Evolutionary conservation across 1,140 invertebrate genomes (phyloP), one percentile per base, ranked within the genome.

Genomic region (Lysiphlebus fabarum): DNA sequence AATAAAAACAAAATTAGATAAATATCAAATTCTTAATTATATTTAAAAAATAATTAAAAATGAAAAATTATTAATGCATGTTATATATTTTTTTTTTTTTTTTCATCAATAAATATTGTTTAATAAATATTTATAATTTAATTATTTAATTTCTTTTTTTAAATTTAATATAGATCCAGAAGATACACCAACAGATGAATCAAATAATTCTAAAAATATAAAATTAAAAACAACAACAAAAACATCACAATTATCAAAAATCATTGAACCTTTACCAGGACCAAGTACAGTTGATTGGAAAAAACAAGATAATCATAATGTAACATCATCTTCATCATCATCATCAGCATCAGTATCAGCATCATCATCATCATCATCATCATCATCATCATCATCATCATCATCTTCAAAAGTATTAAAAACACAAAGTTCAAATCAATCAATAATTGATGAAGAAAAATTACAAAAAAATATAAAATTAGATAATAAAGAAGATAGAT

Each of bases 181-280:
- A 0, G 33, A 54, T 7, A 17, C 56, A 43, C 33, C 59, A 37
- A 53, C 9, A 26, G 10, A 33, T 34, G 33, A 38, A 26, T 34
- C 50, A 2, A 59, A 59, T 45, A 43, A 38, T 6, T 14, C 34
- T 2, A 26, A 12, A 9, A 47, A 55, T 2, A 7, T n/a, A 11
- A 61, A 41, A 6, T 11, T 45, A 34, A 70, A 64, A 34, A 60
- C 43, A 5, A 60, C 43, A 5, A 67, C 61, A 50, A 70, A 67
- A 44, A 67, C 64, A 17, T 61, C 50, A 0, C 70, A 72, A 50
- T 10, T 59, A 1, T 62, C 69, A 0, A 76, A 69, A 62, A 77
- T 78, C 54, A 77, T 78, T 36, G 77, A 78, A 59, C 74, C 76
- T 4, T 62, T 78, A n/a, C 75, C 75, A 48, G 72, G 72, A 36